These are phyloP conservation scores for Hippocampus kuda DNA, from an alignment of 2,797 vertebrate genomes.

Conservation along the genomic window DNA sequence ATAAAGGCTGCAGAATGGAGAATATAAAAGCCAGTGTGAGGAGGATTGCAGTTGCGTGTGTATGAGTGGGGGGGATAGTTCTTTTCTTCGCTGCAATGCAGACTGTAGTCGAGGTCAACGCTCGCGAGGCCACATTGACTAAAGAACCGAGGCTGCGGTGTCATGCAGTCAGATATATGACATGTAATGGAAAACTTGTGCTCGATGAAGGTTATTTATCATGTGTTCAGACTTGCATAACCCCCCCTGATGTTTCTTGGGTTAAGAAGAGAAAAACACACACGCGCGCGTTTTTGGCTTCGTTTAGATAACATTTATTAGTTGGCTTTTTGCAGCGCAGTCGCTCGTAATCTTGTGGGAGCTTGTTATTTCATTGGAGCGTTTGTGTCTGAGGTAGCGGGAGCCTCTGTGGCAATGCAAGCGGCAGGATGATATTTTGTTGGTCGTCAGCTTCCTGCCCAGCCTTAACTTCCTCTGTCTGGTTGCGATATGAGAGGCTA, in stretches of 20 bases:
- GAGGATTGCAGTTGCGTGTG: conserved; percentile 8
- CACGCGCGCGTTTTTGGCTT: not conserved
- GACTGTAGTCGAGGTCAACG: conserved; percentile 57
- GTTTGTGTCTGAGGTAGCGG: conserved; percentile 23
- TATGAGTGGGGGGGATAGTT: conserved; percentile 17
- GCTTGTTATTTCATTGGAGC: conserved; percentile 23
- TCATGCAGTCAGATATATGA: not conserved
- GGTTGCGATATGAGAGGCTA: conserved; percentile 24
- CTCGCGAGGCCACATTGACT: conserved; percentile 13
- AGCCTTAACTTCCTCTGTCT: conserved; percentile 26
- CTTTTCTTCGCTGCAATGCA: conserved; percentile 52
- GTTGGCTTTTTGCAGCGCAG: conserved; percentile 1
- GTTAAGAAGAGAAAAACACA: not conserved
- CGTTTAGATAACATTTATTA: not conserved
- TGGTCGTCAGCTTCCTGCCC: conserved; percentile 41
- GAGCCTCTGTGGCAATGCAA: conserved; percentile 18
- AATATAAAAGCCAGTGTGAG: conserved; percentile 14
- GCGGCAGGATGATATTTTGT: conserved; percentile 39
- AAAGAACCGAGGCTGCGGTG: conserved; percentile 14
- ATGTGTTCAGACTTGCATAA: conserved; percentile 13
- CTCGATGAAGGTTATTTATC: not conserved
- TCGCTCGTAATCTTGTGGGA: conserved; percentile 18
- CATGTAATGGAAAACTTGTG: not conserved
- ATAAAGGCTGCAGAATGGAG: not conserved
- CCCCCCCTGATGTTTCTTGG: conserved; percentile 1